Percentiles rank a stretch among this genome's conserved stretches.
These are phyloP conservation scores for Caloenas nicobarica DNA, from an alignment of 2,113 vertebrate species.

Conservation along the genomic window DNA sequence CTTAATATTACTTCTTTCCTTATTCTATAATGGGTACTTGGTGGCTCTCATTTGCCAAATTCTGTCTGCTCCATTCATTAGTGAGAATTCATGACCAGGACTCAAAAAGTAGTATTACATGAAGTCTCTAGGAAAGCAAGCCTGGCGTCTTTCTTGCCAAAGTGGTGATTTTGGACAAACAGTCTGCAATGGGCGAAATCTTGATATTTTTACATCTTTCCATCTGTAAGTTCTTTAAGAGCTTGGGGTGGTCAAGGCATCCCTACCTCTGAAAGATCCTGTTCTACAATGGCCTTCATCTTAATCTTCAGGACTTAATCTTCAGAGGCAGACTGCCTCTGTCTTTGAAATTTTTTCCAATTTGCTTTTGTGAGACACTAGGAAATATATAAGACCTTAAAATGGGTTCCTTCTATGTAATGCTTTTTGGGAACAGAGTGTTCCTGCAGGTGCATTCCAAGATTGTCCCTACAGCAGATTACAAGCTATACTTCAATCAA, in stretches of 20 bases:
- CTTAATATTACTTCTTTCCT: background rate
- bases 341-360: background rate
- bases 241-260: background rate
- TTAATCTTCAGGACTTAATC: background rate
- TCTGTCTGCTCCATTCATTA: background rate
- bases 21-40: background rate
- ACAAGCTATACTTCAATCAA: background rate
- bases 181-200: rapidly evolving
- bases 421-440: background rate
- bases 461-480: background rate
- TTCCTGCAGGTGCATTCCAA: background rate
- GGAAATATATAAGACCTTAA: background rate
- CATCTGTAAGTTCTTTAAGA: background rate
- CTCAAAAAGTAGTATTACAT: background rate
- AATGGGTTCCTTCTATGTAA: background rate
- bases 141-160: background rate
- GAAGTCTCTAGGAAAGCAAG: background rate
- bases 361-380: background rate
- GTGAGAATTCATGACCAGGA: background rate
- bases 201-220: background rate
- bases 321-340: background rate
- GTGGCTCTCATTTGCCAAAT: background rate
- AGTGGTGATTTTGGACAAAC: background rate
- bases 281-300: background rate
- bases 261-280: background rate